These are phyloP conservation scores for Eretmochelys imbricata DNA, from an alignment of 2,113 vertebrate genomes.

Conservation along the genomic window DNA sequence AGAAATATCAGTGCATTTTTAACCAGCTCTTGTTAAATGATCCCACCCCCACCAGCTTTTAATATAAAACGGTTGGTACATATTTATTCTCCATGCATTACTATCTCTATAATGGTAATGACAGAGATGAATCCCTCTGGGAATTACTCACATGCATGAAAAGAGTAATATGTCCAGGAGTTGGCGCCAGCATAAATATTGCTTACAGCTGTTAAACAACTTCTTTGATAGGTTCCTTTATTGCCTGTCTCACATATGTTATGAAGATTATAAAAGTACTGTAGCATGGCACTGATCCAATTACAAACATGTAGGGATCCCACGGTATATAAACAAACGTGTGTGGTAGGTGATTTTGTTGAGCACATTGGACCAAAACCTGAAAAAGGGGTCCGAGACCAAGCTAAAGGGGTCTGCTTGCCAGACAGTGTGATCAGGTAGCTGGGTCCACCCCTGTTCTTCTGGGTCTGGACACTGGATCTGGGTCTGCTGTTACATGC, in stretches of 20 bases:
- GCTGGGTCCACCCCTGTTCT: no score
- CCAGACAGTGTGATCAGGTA: no score
- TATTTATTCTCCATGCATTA: conserved; percentile 18
- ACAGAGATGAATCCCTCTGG: conserved; percentile 23
- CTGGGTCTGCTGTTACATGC: no score
- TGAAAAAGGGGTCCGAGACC: neutral
- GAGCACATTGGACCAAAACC: neutral
- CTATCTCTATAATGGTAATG: neutral
- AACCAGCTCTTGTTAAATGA: neutral
- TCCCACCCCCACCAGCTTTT: neutral
- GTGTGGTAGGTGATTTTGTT: neutral
- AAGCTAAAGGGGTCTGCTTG: no score
- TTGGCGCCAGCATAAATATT: conserved; percentile 67
- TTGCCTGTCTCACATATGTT: conserved; percentile 62
- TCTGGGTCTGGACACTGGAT: no score
- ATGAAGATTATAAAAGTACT: conserved; percentile 62
- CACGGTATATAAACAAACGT: conserved; percentile 16
- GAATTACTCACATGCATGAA: conserved; percentile 48
- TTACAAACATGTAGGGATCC: conserved; percentile 55
- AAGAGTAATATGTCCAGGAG: conserved; percentile 32
- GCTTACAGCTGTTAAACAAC: conserved; percentile 68
- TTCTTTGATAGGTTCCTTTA: conserved; percentile 65
- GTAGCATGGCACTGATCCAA: conserved; percentile 60
- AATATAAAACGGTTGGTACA: neutral
- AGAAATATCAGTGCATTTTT: neutral